Base-by-base conservation (phyloP, 2,113 vertebrate species). In the Numida meleagris region DNA sequence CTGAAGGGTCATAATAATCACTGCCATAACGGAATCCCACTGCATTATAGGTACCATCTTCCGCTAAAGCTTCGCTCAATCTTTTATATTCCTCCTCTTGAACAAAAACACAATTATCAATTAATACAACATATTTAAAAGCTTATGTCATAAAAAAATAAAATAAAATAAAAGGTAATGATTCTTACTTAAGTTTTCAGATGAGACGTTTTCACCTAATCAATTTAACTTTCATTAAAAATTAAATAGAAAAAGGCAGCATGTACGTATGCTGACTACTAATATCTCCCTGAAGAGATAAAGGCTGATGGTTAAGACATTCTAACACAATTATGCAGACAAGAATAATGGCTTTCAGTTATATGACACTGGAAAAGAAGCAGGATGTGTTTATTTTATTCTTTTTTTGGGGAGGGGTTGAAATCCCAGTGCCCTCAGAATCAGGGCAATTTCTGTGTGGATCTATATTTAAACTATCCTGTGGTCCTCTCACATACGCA, bases 31-130 rank as follows among this genome's bases (percentile, higher is more conserved):
- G 98, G 96, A 99, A 99, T 29, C 98, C 99, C 96, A 99, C 99
- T 4, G 99, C 98, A 24, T 98, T 99, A 93, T 99, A 99, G 89
- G 97, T 97, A 34, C 99, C 99, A 93, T 99, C 99, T 86, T 99
- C 99, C 1, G 99, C 99, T 86, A 99, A 97, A 27, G 99, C 99
- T 96, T 99, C 99, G 58, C 99, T 99, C 96, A 99, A 96, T 72
- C 99, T 98, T 96, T 99, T 99, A 96, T 99, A 99, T 98, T 99
- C 99, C 97, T 99, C 99, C 98, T 99, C 99, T 99, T 99, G 84
- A 98, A 97, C 17, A 97, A 97, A 98, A 98, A 98, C 16, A 59
- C 34, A 81, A 96, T 85, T 74, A 43, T 36, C 89, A 95, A 95
- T 96, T 90, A 97, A 93, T 86, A 96, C 40, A 87, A 84, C 4